Evolutionary conservation across 2,113 vertebrate species (phyloP).

Genomic region (Rousettus leschenaultii): DNA sequence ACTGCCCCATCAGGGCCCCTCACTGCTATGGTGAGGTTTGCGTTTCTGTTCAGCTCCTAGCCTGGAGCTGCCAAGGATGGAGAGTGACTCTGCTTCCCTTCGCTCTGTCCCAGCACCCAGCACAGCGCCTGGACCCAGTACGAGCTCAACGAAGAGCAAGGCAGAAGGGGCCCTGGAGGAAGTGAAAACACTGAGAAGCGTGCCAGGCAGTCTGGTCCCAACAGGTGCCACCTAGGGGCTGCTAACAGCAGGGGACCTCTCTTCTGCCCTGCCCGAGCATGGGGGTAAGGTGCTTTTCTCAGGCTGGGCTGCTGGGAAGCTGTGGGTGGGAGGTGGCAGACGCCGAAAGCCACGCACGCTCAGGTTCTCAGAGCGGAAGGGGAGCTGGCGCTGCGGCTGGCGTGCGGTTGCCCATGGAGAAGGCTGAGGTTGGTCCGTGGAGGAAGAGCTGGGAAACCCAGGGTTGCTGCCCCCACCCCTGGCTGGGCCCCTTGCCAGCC

Average conservation of each 20-base stretch:
- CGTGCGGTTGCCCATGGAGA: not conserved
- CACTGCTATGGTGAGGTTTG: not conserved
- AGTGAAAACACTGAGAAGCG: not conserved
- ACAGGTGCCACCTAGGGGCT: not conserved
- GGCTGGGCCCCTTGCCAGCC: not conserved
- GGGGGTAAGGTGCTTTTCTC: not conserved
- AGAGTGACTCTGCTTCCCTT: not conserved
- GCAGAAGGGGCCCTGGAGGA: not conserved
- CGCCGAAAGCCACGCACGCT: not conserved
- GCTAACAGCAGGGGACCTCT: not conserved
- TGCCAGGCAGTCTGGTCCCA: not conserved
- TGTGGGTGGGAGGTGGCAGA: constrained; percentile 23
- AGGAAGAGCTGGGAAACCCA: not conserved
- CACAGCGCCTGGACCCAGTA: not conserved
- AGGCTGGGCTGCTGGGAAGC: not conserved
- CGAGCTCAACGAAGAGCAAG: not conserved
- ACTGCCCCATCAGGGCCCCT: not conserved
- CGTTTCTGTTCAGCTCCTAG: not conserved
- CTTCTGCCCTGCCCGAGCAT: not conserved
- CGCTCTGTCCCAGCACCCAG: not conserved
- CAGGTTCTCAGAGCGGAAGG: not conserved
- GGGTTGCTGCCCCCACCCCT: not conserved
- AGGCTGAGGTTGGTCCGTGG: not conserved
- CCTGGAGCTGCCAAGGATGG: not conserved
- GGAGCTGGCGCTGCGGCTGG: not conserved